phyloP scores from a whole-genome alignment of 37 sponge, comb jelly and placozoan species.

The Chondrilla cf. caribensis region DNA sequence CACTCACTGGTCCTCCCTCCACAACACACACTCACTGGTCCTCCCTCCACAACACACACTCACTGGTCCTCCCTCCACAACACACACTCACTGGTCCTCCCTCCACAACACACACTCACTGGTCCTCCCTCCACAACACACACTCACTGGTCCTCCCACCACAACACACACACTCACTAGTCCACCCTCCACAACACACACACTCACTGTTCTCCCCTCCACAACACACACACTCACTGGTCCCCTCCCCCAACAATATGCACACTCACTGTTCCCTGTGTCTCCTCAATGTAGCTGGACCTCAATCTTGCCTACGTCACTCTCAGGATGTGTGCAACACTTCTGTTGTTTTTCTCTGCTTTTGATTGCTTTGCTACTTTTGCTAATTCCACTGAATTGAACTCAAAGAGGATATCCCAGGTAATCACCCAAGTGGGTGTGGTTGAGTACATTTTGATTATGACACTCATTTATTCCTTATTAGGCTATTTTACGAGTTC shows the following conservation, averaged over 20 bases:
- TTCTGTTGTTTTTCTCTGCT: too few species aligned
- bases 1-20: neutral
- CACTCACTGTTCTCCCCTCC: neutral
- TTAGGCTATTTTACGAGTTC: too few species aligned
- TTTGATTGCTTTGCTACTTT: too few species aligned
- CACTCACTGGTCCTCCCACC: neutral
- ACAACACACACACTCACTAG: neutral
- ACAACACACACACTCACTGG: neutral
- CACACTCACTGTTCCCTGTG: neutral
- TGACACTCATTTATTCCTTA: too few species aligned
- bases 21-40: neutral
- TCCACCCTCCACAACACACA: neutral
- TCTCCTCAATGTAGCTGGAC: neutral
- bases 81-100: slow-evolving; percentile 3
- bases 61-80: neutral
- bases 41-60: neutral
- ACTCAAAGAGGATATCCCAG: too few species aligned
- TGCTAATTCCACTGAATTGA: too few species aligned
- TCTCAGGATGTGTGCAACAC: too few species aligned
- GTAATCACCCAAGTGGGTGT: too few species aligned
- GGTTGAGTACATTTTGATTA: too few species aligned
- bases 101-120: neutral
- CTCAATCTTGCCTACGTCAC: too few species aligned
- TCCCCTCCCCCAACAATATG: neutral
- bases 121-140: neutral